A percentile compares a stretch with the other conserved stretches of the same genome.
Evolutionary conservation across 2,113 vertebrate genomes (phyloP).

Genomic region (Puntigrus tetrazona): DNA sequence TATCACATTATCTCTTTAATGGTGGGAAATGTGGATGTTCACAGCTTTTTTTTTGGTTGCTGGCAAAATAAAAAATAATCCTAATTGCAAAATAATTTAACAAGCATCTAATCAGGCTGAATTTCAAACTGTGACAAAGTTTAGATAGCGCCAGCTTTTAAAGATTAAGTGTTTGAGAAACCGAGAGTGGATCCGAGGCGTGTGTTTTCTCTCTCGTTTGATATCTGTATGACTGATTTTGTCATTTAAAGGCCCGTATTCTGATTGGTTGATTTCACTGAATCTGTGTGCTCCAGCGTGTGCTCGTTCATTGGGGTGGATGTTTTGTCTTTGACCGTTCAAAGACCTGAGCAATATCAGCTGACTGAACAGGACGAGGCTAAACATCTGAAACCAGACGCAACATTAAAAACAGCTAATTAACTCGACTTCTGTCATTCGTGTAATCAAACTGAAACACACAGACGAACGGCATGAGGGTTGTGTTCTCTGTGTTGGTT

Average conservation of each 20-base stretch:
- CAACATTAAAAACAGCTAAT: background rate
- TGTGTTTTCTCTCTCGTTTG: background rate
- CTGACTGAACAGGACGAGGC: background rate
- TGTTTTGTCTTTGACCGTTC: slow-evolving; percentile 7
- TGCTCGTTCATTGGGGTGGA: slow-evolving; percentile 2
- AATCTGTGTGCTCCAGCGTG: background rate
- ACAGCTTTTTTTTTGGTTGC: background rate
- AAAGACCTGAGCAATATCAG: background rate
- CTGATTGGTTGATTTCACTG: slow-evolving; percentile 5
- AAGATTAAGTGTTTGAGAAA: background rate
- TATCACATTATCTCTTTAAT: background rate
- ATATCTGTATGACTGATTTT: background rate
- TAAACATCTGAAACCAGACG: slow-evolving; percentile 8
- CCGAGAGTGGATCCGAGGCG: background rate
- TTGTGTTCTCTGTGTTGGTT: slow-evolving; percentile 45
- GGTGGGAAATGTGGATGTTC: background rate
- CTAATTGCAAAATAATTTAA: background rate
- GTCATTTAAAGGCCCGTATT: background rate
- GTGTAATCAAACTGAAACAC: background rate
- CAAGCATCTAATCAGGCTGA: background rate
- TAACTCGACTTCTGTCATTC: background rate
- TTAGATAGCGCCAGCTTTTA: background rate
- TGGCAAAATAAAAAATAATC: too few species aligned
- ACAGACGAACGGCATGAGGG: background rate
- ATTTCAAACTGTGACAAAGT: background rate